Evolutionary conservation across 1,140 invertebrate species (phyloP).

Genomic region (Drosophila arizonae): DNA sequence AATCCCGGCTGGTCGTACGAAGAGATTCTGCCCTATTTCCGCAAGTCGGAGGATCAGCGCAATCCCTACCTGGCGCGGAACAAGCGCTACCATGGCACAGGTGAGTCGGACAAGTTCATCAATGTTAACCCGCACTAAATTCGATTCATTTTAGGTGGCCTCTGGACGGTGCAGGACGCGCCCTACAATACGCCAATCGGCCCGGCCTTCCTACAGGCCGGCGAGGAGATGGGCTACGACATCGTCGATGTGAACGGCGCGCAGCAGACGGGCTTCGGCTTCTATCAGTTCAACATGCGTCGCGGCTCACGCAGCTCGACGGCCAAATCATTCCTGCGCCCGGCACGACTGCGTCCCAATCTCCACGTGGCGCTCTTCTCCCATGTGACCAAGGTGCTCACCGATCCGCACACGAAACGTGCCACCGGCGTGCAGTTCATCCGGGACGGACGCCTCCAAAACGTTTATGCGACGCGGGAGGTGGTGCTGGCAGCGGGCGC

Average conservation of each 20-base stretch:
- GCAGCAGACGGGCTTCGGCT: constrained; percentile 91
- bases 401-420: constrained; percentile 87
- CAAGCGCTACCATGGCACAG: constrained; percentile 88
- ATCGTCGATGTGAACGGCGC: constrained; percentile 90
- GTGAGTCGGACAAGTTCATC: constrained; percentile 54
- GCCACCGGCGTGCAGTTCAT: constrained; percentile 92
- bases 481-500: constrained; percentile 91
- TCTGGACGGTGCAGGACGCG: constrained; percentile 90
- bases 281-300: constrained; percentile 92
- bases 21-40: constrained; percentile 93
- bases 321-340: constrained; percentile 91
- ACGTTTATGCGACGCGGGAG: constrained; percentile 88
- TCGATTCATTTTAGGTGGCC: constrained; percentile 86
- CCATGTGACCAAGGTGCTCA: constrained; percentile 90
- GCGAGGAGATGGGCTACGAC: constrained; percentile 94
- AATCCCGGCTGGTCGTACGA: constrained; percentile 95
- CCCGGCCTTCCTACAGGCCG: constrained; percentile 92
- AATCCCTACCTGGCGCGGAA: constrained; percentile 91
- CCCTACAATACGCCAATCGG: constrained; percentile 92
- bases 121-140: not conserved
- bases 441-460: constrained; percentile 86
- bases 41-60: constrained; percentile 92
- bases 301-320: constrained; percentile 90
- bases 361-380: constrained; percentile 89
- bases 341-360: constrained; percentile 88